Percentiles rank a stretch among this genome's conserved stretches.
These are phyloP conservation scores for Trichoplusia ni DNA, from an alignment of 1,140 invertebrate species.

Conservation along the genomic window DNA sequence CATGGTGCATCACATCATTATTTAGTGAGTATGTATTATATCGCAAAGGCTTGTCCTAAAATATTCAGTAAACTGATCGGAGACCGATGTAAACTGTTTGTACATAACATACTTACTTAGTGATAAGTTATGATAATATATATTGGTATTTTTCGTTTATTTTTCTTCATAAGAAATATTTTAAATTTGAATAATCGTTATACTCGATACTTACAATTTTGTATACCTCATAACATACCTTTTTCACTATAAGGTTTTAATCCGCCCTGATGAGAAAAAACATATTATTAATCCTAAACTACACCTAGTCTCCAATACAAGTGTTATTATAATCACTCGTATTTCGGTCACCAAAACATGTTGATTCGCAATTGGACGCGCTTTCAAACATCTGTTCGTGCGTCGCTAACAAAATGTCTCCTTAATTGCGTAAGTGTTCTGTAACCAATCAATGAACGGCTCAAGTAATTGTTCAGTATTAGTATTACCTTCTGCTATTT, in stretches of 20 bases:
- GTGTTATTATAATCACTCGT: neutral
- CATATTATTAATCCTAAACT: too few relatives aligned
- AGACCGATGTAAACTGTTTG: too few relatives aligned
- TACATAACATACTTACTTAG: too few relatives aligned
- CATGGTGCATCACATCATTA: neutral
- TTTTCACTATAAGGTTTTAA: too few relatives aligned
- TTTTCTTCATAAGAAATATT: too few relatives aligned
- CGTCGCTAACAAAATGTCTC: neutral
- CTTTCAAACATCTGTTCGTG: conserved; percentile 11
- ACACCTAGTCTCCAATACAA: neutral
- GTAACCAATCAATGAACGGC: neutral
- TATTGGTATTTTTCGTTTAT: too few relatives aligned
- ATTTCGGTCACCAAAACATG: neutral
- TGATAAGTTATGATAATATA: too few relatives aligned
- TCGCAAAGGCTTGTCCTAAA: neutral
- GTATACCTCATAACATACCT: too few relatives aligned
- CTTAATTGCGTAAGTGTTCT: conserved; percentile 14
- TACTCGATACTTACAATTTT: too few relatives aligned
- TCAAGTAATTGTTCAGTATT: conserved; percentile 3
- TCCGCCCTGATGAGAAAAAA: too few relatives aligned
- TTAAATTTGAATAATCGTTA: too few relatives aligned
- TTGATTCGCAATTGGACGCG: conserved; percentile 12
- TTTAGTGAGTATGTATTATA: neutral
- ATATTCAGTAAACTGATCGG: too few relatives aligned
- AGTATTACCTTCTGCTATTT: neutral